These are phyloP conservation scores for Asteroscopus sphinx DNA, from an alignment of 2,888 invertebrate genomes.

Conservation along the genomic window DNA sequence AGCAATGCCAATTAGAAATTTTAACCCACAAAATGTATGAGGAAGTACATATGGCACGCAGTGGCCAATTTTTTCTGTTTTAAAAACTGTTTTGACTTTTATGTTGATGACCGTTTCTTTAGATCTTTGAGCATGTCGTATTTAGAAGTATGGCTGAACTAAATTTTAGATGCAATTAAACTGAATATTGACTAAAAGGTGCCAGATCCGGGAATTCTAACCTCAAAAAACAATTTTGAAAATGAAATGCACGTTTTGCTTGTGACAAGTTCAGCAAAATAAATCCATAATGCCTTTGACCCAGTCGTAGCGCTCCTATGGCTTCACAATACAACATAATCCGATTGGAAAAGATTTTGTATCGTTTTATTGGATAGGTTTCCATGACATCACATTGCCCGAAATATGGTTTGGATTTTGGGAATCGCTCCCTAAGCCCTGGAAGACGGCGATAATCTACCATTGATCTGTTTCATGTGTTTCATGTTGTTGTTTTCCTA, in stretches of 20 bases:
- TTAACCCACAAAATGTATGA: slow-evolving; percentile 37
- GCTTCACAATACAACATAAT: slow-evolving; percentile 73
- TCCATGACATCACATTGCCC: slow-evolving; percentile 43
- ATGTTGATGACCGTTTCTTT: neutral
- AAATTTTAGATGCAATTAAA: no score
- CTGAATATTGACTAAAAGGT: no score
- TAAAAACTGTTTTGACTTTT: slow-evolving; percentile 16
- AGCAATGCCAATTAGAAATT: slow-evolving; percentile 49
- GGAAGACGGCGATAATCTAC: slow-evolving; percentile 24
- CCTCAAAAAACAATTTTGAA: neutral
- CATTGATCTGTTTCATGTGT: slow-evolving; percentile 28
- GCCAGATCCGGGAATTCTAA: neutral
- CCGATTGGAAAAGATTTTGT: slow-evolving; percentile 72
- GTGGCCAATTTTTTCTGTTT: slow-evolving; percentile 7
- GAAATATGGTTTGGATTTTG: slow-evolving; percentile 19
- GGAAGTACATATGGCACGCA: slow-evolving; percentile 25
- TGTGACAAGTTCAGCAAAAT: slow-evolving; percentile 50
- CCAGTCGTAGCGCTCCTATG: slow-evolving; percentile 66
- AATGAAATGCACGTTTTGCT: slow-evolving; percentile 25
- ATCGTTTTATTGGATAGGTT: slow-evolving; percentile 53
- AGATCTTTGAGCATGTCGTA: neutral
- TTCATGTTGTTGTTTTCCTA: slow-evolving; percentile 36
- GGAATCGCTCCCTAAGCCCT: slow-evolving; percentile 32
- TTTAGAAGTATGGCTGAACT: neutral
- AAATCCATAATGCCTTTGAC: slow-evolving; percentile 72